Base-by-base conservation (phyloP, 2,113 vertebrate species). In the Numenius arquata region DNA sequence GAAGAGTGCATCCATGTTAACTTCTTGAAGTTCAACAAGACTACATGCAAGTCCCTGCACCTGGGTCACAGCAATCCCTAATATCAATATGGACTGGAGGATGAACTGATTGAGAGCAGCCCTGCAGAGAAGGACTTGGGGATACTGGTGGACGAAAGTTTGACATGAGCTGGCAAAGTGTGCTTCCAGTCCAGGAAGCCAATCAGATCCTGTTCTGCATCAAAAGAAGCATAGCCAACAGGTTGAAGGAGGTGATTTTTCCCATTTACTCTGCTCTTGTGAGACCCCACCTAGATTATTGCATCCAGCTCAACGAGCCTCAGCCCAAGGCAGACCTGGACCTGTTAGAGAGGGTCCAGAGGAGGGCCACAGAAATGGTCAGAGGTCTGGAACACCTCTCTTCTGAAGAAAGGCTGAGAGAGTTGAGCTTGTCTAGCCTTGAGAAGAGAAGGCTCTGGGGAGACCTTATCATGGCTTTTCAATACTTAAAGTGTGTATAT, bases 211-310 rank as follows among this genome's bases (percentile, higher is more conserved):
- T 53, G 30, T 3, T 9, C 6, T 7, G 17, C 12, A 53, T 29
- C 6, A 80, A 38, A 56, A 38, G 20, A 38, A 56, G 2, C 6
- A 5, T 15, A 21, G 21, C 3, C 26, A 68, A 3, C 15, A 47
- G 12, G 16, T 17, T 2, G 1, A 71, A 29, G 30, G 11, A 50
- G 15, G 25, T 4, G 11, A 52, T 72, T 61, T 13, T 52, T 1
- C 20, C 14, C 32, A 2, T 21, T 25, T 68, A 4, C 45, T 27
- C 21, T 2, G 1, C 7, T 5, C 8, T 48, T 0, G 4, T 58
- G 23, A 58, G 34, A 47, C 4, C 11, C 9, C 23, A 36, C 30
- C 14, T 68, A 21, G 10, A 61, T 21, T 52, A 13, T 32, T 21
- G 9, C 16, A 5, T 52, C 20, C 8, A 25, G 26, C 6, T 77